Percentiles rank a stretch among this genome's conserved stretches.
Conservation (phyloP, 2,888 invertebrate genomes). For the Poecilobothrus nobilitatus region DNA sequence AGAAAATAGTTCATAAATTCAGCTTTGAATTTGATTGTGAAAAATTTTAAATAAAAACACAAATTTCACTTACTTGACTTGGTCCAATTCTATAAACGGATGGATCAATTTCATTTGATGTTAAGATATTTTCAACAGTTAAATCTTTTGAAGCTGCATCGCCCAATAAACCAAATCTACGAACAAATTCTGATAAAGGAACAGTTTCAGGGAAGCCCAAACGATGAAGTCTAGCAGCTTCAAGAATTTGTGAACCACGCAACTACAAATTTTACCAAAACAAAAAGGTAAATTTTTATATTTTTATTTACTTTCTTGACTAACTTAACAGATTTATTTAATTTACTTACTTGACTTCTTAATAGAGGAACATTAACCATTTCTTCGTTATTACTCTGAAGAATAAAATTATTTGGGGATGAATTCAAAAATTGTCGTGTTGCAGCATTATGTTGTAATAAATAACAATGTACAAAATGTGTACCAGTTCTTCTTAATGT, state of each 20-base stretch:
- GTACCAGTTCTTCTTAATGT: slow-evolving; percentile 77
- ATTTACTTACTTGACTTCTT: slow-evolving; percentile 63
- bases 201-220: slow-evolving; percentile 90
- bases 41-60: not conserved
- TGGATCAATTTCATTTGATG: slow-evolving; percentile 73
- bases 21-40: no score
- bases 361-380: slow-evolving; percentile 77
- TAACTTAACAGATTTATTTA: not conserved
- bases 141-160: slow-evolving; percentile 37
- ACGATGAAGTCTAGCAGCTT: slow-evolving; percentile 80
- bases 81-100: slow-evolving; percentile 82
- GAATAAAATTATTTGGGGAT: slow-evolving; percentile 37
- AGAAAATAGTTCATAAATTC: no score
- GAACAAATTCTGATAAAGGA: slow-evolving; percentile 78
- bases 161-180: slow-evolving; percentile 62
- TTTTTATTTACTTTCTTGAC: no score
- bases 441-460: slow-evolving; percentile 72
- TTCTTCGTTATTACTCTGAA: slow-evolving; percentile 42
- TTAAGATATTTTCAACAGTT: slow-evolving; percentile 74
- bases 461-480: slow-evolving; percentile 78
- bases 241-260: slow-evolving; percentile 81
- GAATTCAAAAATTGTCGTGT: slow-evolving; percentile 38
- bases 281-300: not conserved
- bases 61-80: slow-evolving; percentile 68
- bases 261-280: slow-evolving; percentile 49